Base-by-base conservation (phyloP, 1,140 invertebrate genomes). In the Oryctes rhinoceros region DNA sequence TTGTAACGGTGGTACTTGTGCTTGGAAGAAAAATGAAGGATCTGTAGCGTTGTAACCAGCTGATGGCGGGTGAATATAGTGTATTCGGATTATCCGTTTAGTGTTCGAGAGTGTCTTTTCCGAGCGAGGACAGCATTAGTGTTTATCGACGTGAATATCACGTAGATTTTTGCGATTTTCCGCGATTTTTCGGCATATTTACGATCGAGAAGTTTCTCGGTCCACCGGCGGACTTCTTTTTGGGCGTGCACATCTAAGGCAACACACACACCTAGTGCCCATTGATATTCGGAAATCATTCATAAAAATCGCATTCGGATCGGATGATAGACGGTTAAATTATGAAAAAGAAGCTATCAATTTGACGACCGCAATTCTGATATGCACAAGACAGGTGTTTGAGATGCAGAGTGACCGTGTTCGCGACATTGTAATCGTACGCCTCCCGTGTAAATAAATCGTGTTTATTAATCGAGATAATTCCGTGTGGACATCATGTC, bases 401-500 rank as follows among this genome's bases (percentile, higher is more conserved):
- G 86, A 85, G 82, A 86, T 86, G 84, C 81, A 80, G 84, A 81
- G 81, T 80, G 81, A 81, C 81, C 78, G 65, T 59, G 53, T 80
- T 48, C 75, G 79, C 79, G 76, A 71, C 59, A 77, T 74, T 77
- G 79, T 71, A 71, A 71, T 71, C 35, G 24, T 80, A 39, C 80
- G 59, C 62, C 80, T 81, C 81, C 81, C 74, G 83, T 83, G 84
- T 86, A 86, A 85, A 84, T 85, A 82, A 83, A 85, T 74, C 81
- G 82, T 80, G 75, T 78, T 76, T 77, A 80, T 80, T 39, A 24
- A 78, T 59, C 47, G 47, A 35, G 59, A 78, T 39, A 78, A 47
- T 78, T 44, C 53, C 7, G 53, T 75, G 48, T 30, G 62, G 80
- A 81, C 49, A 78, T 62, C 81, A 94, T 95, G 94, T 94, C 94